Evolutionary conservation across 2,888 invertebrate genomes (phyloP).

Genomic region (Caenorhabditis virilis): DNA sequence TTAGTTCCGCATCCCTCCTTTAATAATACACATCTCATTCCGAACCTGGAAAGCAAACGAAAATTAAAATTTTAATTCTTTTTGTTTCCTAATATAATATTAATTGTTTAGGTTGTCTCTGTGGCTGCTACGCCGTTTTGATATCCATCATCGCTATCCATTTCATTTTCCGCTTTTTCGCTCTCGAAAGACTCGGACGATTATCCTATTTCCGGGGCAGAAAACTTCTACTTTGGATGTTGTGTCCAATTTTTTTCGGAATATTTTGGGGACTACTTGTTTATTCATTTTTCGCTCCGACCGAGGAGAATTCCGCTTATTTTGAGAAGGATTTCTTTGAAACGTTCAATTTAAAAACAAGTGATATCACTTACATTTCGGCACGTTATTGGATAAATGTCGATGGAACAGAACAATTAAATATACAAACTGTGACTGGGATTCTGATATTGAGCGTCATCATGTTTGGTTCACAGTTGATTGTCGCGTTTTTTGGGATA

Average conservation of each 20-base stretch:
- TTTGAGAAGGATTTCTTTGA: background rate
- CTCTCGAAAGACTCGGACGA: background rate
- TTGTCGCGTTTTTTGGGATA: background rate
- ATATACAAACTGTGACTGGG: background rate
- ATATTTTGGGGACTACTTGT: no score
- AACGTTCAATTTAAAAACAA: background rate
- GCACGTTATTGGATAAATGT: background rate
- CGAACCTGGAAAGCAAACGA: no score
- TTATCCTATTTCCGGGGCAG: no score
- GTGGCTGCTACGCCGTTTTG: background rate
- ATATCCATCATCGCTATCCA: background rate
- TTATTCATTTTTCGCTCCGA: background rate
- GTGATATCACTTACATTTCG: no score
- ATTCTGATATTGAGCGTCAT: background rate
- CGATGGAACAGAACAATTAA: background rate
- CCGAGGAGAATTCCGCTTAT: background rate
- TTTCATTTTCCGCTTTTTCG: background rate
- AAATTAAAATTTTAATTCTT: no score
- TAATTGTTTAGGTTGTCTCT: no score
- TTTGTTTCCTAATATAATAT: no score
- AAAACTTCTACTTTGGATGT: no score
- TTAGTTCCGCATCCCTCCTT: no score
- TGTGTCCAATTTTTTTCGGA: no score
- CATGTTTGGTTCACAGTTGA: background rate
- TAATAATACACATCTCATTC: no score